phyloP scores from a whole-genome alignment of 1,140 invertebrate species.

The Platorchestia sp. region DNA sequence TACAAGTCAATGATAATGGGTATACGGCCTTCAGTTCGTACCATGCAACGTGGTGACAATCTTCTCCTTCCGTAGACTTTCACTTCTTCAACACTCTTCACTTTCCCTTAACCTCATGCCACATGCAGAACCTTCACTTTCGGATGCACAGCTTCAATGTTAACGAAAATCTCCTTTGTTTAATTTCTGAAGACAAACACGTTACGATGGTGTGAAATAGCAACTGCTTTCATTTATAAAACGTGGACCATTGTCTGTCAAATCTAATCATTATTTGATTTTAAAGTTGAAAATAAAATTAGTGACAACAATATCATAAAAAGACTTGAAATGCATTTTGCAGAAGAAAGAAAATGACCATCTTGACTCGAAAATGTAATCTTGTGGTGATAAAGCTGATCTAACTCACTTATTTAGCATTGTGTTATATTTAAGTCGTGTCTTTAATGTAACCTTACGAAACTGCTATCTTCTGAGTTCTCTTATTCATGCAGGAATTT shows the following conservation, averaged over 20 bases:
- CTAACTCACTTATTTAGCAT: too few species aligned
- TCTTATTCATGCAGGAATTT: too few species aligned
- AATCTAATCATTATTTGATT: not conserved
- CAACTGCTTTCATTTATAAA: not conserved
- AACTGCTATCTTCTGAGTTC: too few species aligned
- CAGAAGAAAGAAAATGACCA: too few species aligned
- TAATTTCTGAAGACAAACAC: not conserved
- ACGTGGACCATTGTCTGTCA: not conserved
- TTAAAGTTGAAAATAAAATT: not conserved
- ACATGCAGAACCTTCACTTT: not conserved
- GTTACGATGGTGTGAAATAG: not conserved
- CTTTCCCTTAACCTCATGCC: not conserved
- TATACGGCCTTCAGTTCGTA: not conserved
- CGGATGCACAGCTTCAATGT: not conserved
- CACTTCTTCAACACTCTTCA: not conserved
- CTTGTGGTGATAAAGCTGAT: too few species aligned
- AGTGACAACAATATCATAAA: not conserved
- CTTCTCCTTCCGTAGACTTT: not conserved
- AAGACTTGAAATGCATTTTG: too few species aligned
- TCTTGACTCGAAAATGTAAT: too few species aligned
- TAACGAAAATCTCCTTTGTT: not conserved
- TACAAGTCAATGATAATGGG: not conserved
- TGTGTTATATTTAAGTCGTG: too few species aligned
- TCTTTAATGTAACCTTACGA: too few species aligned
- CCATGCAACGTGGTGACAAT: not conserved